phyloP scores from a whole-genome alignment of 2,113 vertebrate species.

The Cromileptes altivelis region DNA sequence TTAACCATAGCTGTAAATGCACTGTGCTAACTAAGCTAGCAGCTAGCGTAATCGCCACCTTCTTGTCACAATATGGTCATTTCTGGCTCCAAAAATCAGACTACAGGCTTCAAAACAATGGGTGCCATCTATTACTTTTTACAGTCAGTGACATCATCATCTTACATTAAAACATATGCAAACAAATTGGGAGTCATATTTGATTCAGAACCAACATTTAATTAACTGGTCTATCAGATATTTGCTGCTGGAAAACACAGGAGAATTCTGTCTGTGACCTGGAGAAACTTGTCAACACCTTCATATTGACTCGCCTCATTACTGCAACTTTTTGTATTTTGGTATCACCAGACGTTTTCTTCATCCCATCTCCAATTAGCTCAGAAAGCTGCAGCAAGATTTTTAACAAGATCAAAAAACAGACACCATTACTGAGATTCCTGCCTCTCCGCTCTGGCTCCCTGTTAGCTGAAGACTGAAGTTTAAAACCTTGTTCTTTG shows the following conservation, averaged over 20 bases:
- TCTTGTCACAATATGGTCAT: too few species aligned
- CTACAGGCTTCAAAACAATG: too few species aligned
- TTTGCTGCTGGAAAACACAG: neutral
- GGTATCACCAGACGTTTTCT: neutral
- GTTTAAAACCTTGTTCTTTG: slow-evolving; percentile 28
- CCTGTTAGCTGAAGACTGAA: neutral
- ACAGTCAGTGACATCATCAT: neutral
- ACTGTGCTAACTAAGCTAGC: too few species aligned
- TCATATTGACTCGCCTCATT: slow-evolving; percentile 21
- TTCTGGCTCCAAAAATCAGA: too few species aligned
- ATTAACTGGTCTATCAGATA: neutral
- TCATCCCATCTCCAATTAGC: slow-evolving; percentile 51
- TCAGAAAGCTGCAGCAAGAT: slow-evolving; percentile 18
- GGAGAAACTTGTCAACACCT: neutral
- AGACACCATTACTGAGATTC: slow-evolving; percentile 8
- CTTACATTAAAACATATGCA: neutral
- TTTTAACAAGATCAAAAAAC: slow-evolving; percentile 48
- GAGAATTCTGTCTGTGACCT: neutral
- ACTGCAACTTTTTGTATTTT: slow-evolving; percentile 23
- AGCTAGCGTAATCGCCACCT: too few species aligned
- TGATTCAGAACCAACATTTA: neutral
- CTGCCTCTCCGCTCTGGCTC: neutral
- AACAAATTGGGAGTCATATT: neutral
- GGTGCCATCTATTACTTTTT: too few species aligned
- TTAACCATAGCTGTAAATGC: too few species aligned